phyloP scores from a whole-genome alignment of 2,113 vertebrate genomes.

The Rhegmatorhina hoffmannsi region DNA sequence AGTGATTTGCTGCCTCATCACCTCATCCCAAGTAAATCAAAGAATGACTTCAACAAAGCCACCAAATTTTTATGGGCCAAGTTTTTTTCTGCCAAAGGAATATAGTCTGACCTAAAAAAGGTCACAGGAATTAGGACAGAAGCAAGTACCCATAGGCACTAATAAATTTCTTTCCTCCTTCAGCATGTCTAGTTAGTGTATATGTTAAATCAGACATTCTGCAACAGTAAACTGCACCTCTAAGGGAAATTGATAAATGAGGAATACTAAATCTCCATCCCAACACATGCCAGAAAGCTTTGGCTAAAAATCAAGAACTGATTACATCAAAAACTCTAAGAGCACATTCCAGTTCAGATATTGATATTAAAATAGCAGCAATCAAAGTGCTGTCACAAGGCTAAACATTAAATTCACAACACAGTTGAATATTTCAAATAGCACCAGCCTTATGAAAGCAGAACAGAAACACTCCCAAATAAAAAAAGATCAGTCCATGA shows the following conservation, averaged over 20 bases:
- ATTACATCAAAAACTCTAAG: background rate
- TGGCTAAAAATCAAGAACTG: constrained; percentile 23
- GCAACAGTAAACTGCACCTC: background rate
- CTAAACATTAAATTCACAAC: background rate
- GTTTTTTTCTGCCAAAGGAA: background rate
- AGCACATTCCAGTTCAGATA: background rate
- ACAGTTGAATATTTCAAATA: background rate
- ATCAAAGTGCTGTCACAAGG: background rate
- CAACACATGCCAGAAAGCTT: background rate
- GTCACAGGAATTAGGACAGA: background rate
- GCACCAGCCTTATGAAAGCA: background rate
- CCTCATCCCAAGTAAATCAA: constrained; percentile 4
- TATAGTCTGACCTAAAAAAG: background rate
- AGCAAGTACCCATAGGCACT: background rate
- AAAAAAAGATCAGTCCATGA: background rate
- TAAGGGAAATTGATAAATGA: background rate
- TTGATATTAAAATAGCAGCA: background rate
- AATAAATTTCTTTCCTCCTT: background rate
- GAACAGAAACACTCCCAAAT: background rate
- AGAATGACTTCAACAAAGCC: background rate
- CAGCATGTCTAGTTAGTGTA: background rate
- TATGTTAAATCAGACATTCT: background rate
- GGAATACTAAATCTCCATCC: background rate
- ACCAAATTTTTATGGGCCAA: background rate
- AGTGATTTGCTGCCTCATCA: background rate